Evolutionary conservation across 2,797 vertebrate species (phyloP), one percentile per base, ranked within the genome.

Genomic region (Enteromius mattozi): DNA sequence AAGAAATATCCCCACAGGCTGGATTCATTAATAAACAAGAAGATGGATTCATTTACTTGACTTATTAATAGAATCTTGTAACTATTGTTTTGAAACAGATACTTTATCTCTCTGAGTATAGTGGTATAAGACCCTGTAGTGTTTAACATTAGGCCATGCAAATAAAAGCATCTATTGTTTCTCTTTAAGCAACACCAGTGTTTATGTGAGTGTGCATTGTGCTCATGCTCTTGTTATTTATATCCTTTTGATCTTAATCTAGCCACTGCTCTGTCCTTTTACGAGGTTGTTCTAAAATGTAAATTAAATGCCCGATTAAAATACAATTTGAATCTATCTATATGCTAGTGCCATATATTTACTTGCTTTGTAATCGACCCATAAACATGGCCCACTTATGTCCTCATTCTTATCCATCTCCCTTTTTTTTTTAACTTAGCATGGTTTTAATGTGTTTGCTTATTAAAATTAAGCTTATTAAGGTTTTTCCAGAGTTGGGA

Each of bases 121-220:
- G 19, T 35, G 10, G 2, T 24, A 40, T n/a, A 37, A 37, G 33
- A 56, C 74, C 51, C 13, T 17, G 51, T 76, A 6, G 49, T 35
- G 19, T 33, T 76, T 37, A 76, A 54, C 47, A 75, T 76, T 56
- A 59, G 51, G 21, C 9, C 74, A 76, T 76, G 7, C 35, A 77
- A 61, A 77, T 42, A 40, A 77, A 59, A 61, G 54, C 35, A 77
- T 59, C 75, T 42, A 59, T 77, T 77, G 75, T 77, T 42, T 61
- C n/a, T 61, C n/a, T 27, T 77, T 40, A 59, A 40, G 35, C 14
- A 59, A 77, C 14, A 17, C 3, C 21, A 42, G 21, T 37, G 47
- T 37, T 74, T 49, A 72, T 49, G 45, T 33, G 45, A 35, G 66
- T 45, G 37, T 45, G n/a, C 16, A 71, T 71, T 71, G 12, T 71